Conservation (phyloP, 2,888 invertebrate genomes). For the Pristionchus exspectatus region DNA sequence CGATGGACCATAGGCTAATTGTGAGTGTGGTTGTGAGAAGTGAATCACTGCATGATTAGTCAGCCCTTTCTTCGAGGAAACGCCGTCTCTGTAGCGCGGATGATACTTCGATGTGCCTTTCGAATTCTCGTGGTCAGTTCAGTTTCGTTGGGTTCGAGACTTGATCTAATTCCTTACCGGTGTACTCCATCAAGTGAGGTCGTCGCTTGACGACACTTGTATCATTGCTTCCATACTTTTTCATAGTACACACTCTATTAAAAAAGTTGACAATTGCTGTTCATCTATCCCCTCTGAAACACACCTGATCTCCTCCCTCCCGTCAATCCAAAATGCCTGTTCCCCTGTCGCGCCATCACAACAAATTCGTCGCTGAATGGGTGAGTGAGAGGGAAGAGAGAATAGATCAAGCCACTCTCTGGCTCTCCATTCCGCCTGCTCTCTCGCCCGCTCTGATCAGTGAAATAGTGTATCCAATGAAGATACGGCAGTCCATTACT, state of each 20-base stretch:
- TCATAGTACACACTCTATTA: too few species aligned
- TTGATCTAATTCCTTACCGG: too few species aligned
- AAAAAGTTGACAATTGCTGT: background rate
- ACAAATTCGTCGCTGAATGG: constrained; percentile 13
- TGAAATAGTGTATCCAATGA: background rate
- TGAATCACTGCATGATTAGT: background rate
- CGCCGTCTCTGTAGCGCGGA: background rate
- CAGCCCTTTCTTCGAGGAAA: background rate
- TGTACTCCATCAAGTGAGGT: too few species aligned
- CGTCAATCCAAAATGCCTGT: background rate
- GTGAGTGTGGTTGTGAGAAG: background rate
- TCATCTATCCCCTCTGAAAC: background rate
- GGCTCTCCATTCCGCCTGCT: background rate
- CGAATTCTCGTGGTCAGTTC: background rate
- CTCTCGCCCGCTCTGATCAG: background rate
- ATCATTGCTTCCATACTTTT: too few species aligned
- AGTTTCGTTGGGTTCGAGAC: too few species aligned
- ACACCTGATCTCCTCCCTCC: background rate
- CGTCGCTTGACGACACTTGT: too few species aligned
- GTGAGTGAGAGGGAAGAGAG: background rate
- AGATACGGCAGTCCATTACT: background rate
- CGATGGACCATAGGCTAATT: constrained; percentile 9
- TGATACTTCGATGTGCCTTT: constrained; percentile 28
- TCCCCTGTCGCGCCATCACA: background rate
- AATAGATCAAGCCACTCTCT: background rate